Base-by-base conservation (phyloP, 2,888 invertebrate species). In the Caenorhabditis sp. region DNA sequence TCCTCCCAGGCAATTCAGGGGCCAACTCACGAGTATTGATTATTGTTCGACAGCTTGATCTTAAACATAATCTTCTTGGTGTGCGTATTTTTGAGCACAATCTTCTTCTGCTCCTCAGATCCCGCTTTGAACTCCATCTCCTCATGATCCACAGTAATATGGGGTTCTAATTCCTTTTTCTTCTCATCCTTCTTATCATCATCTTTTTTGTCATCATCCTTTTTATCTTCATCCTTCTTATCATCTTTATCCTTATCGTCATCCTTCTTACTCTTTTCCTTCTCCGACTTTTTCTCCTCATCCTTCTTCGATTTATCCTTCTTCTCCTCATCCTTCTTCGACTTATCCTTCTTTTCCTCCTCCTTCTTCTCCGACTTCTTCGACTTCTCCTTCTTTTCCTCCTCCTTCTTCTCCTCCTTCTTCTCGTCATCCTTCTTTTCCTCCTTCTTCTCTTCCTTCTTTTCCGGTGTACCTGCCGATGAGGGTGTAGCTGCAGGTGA, bases 401-500 rank as follows among this genome's bases (percentile, higher is more conserved):
- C 49, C 7, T 26, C 60, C 43, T 49, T 23, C 17, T 26, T 43
- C 23, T 60, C 49, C 43, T 43, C n/a, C 23, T 26, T 23, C 21
- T 49, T 21, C 12, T 21, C 21, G 5, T 49, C 50, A 7, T 25
- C n/a, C 25, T 52, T 36, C n/a, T 52, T 26, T 17, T 50, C 62
- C n/a, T 62, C 62, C 50, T 52, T 53, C 62, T 62, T 52, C 26
- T 52, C 27, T 20, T 62, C 53, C 26, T 52, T 53, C 60, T 49
- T 23, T 53, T 52, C 50, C 53, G 38, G 7, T 17, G 17, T 20
- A 2, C 21, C 49, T 10, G 36, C 14, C 3, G 36, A 4, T 2
- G 31, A 4, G 3, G 58, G 3, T 26, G 20, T 27, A 4, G 7
- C 23, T 17, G 7, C 14, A 26, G 20, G 8, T 20, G 58, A 58